Evolutionary conservation across 2,888 invertebrate genomes (phyloP), one percentile per base, ranked within the genome.

Genomic region (Tholera decimalis): DNA sequence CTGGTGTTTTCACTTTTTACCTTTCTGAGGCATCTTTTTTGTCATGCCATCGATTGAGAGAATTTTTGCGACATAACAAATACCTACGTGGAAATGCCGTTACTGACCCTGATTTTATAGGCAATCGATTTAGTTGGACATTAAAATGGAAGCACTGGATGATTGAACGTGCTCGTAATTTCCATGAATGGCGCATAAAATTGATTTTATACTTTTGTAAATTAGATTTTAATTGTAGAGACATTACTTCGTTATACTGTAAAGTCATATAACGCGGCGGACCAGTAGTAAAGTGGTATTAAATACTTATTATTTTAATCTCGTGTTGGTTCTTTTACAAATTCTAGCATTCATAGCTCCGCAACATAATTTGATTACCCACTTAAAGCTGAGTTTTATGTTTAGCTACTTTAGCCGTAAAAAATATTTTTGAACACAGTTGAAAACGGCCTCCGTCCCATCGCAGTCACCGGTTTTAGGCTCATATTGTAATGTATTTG

Each of bases 1-100:
- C 82, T 77, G 82, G 47, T 60, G 58, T 49, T 70, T 73, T 77
- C 59, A 75, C 63, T 75, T 75, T 69, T 80, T 57, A 6, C 4
- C 24, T 30, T 49, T 63, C 57, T 50, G 8, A 37, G 18, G 11
- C 65, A 65, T 49, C 15, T 24, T 59, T 77, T 78, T 54, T 63
- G 9, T 28, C 26, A 41, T 53, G 7, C 6, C 26, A 55, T 55
- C 24, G 41, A 44, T 30, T 33, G 35, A 39, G 18, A 55, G 6
- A 35, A 5, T 20, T 59, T 63, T 63, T 46, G 15, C 13, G 33
- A 37, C 15, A 8, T 33, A 53, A 49, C 18, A 57, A 46, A 33
- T 60, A 37, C 44, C 46, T 60, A 37, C 44, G 44, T 24, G 20
- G 20, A 37, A 41, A 37, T 59, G 30, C 63, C 41, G 58, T 76